Base-by-base conservation (phyloP, 92 coral and sea anemone species). In the Galaxea fascicularis region DNA sequence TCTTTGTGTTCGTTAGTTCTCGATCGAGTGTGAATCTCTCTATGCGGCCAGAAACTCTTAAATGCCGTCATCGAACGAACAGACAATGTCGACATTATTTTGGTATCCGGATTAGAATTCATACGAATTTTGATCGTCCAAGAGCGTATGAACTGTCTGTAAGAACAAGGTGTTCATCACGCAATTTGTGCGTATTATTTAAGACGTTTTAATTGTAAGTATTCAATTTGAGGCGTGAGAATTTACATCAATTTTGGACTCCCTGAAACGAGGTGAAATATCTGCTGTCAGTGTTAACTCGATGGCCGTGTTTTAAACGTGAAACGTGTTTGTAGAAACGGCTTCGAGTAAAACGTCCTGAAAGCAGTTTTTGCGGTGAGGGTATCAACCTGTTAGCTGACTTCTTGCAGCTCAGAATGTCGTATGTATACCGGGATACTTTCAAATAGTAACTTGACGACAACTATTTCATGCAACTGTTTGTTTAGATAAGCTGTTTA, bases 401-500 rank as follows among this genome's bases (percentile, higher is more conserved):
- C 29, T 39, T 22, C 24, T 47, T 13, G 45, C 75, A 29, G 17
- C 27, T 8, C 47, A 79, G 62, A 26, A 51, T 44, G 26, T 25
- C 16, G 11, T 70, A 79, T 70, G 41, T 67, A 45, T 70, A 26
- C 63, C n/a, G n/a, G 28, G 65, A 8, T 8, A 49, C 0, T 0
- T 8, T 66, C 65, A 28, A 30, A 70, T 22, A 65, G 46, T 30
- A 30, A 25, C 20, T 14, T 26, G 65, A 15, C 73, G 46, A 78
- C 52, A 49, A 65, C 58, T 46, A 47, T 29, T 35, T 51, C 30
- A 79, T 66, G 13, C 22, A 66, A 39, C 30, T 62, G 72, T 62
- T 65, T 44, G 27, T 78, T 62, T 62, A 28, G 54, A 64, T 63
- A 65, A 59, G 69, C 68, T 57, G 80, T 58, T 76, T 53, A 56